Conservation (phyloP, 2,113 vertebrate species). For the Takifugu bimaculatus region DNA sequence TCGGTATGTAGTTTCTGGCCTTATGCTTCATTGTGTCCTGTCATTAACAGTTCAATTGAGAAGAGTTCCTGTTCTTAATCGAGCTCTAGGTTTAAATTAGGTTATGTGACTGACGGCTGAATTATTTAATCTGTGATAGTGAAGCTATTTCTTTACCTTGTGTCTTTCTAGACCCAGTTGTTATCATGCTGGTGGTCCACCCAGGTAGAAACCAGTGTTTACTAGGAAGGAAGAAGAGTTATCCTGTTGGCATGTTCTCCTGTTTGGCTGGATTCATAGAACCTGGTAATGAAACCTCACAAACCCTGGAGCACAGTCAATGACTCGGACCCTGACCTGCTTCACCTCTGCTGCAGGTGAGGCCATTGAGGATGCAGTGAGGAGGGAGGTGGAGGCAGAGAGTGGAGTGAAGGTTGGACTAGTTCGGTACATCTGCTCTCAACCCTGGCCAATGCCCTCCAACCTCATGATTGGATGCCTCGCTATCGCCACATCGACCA, state of each 20-base stretch:
- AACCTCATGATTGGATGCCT: slow-evolving; percentile 94
- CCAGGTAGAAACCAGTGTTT: slow-evolving; percentile 90
- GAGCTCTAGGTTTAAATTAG: too few species aligned
- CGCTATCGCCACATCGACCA: slow-evolving; percentile 83
- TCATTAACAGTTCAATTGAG: not conserved
- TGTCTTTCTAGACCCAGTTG: slow-evolving; percentile 84
- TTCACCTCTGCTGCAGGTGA: slow-evolving; percentile 72
- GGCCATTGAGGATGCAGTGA: slow-evolving; percentile 87
- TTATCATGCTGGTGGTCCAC: slow-evolving; percentile 96
- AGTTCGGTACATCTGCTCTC: slow-evolving; percentile 88
- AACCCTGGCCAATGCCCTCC: slow-evolving; percentile 96
- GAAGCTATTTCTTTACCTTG: not conserved
- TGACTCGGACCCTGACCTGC: not conserved
- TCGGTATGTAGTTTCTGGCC: slow-evolving; percentile 74
- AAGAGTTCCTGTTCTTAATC: too few species aligned
- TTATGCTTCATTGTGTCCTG: not conserved
- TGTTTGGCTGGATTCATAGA: slow-evolving; percentile 96
- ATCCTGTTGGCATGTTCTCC: slow-evolving; percentile 86
- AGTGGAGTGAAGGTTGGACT: slow-evolving; percentile 84
- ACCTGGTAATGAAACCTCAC: slow-evolving; percentile 74
- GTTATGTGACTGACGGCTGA: too few species aligned
- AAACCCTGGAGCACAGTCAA: not conserved
- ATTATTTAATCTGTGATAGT: too few species aligned
- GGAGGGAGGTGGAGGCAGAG: slow-evolving; percentile 91
- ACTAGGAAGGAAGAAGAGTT: slow-evolving; percentile 88